A percentile compares a stretch with the other conserved stretches of the same genome.
phyloP scores from a whole-genome alignment of 1,140 invertebrate species.

The Drosophila ananassae region DNA sequence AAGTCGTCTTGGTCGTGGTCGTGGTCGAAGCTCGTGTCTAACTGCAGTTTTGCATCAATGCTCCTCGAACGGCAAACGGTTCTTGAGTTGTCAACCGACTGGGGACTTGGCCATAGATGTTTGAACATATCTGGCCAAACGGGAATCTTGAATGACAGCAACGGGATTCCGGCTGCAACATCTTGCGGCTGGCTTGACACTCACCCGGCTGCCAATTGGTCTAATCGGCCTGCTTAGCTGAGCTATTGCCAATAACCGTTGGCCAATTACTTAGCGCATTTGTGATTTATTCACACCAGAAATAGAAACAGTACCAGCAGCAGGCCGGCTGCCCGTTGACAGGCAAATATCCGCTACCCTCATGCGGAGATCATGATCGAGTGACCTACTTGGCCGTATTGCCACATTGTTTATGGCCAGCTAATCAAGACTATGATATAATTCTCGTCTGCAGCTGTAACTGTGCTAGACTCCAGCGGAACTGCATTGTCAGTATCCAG shows the following conservation, averaged over 20 bases:
- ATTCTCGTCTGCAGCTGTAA: slow-evolving; percentile 61
- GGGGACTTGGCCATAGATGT: slow-evolving; percentile 7
- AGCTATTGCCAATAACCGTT: slow-evolving; percentile 73
- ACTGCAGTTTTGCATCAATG: slow-evolving; percentile 79
- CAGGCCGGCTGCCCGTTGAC: slow-evolving; percentile 38
- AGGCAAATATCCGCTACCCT: slow-evolving; percentile 62
- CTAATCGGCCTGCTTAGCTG: slow-evolving; percentile 58
- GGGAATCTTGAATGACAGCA: slow-evolving; percentile 60
- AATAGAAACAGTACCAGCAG: background rate
- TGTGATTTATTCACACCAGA: slow-evolving; percentile 54
- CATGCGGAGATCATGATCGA: slow-evolving; percentile 25
- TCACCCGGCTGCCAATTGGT: slow-evolving; percentile 56
- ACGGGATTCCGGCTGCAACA: slow-evolving; percentile 49
- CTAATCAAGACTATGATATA: slow-evolving; percentile 64
- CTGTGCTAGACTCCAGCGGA: slow-evolving; percentile 38
- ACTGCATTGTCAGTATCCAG: background rate
- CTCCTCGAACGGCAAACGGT: slow-evolving; percentile 46
- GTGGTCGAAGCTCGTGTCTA: slow-evolving; percentile 53
- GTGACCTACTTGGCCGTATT: slow-evolving; percentile 33
- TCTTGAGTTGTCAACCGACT: slow-evolving; percentile 57
- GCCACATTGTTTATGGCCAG: slow-evolving; percentile 20
- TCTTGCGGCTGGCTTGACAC: slow-evolving; percentile 13
- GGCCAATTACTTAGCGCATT: slow-evolving; percentile 64
- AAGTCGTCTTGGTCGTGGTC: background rate
- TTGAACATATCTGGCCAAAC: slow-evolving; percentile 38